These are phyloP conservation scores for Aratinga solstitialis DNA, from an alignment of 2,797 vertebrate genomes.

Conservation along the genomic window DNA sequence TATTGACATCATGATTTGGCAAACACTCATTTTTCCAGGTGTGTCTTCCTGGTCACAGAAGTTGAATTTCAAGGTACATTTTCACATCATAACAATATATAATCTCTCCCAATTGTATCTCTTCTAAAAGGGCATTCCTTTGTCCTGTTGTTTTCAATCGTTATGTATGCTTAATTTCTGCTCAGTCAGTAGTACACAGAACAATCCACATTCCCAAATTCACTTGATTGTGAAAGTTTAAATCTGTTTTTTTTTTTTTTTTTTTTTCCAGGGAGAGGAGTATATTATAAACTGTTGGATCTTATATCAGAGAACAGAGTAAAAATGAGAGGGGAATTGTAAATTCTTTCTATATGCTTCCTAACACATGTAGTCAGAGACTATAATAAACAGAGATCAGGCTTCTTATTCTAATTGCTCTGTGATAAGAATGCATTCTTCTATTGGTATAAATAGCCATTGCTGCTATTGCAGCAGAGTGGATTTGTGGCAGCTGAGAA, in stretches of 20 bases:
- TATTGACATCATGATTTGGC: neutral
- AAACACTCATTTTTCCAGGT: neutral
- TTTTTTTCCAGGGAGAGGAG: neutral
- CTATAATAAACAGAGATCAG: neutral
- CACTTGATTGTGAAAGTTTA: neutral
- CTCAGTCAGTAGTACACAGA: neutral
- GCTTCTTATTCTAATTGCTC: slow-evolving; percentile 19
- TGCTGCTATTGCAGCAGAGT: neutral
- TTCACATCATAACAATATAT: neutral
- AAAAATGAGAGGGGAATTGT: neutral
- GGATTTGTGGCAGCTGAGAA: slow-evolving; percentile 32
- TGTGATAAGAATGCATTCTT: neutral
- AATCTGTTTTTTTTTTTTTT: neutral
- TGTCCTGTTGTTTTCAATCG: neutral
- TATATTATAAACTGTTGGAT: neutral
- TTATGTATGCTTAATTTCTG: neutral
- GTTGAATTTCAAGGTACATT: slow-evolving; percentile 25
- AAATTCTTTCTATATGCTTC: neutral
- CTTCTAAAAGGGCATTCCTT: neutral
- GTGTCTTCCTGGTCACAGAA: slow-evolving; percentile 32
- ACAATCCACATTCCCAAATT: neutral
- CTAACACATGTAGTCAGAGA: neutral
- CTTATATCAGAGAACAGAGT: neutral
- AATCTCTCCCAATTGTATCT: neutral
- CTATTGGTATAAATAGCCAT: slow-evolving; percentile 8